These are phyloP conservation scores for Illadopsis cleaveri DNA, from an alignment of 2,113 vertebrate genomes.

Conservation along the genomic window DNA sequence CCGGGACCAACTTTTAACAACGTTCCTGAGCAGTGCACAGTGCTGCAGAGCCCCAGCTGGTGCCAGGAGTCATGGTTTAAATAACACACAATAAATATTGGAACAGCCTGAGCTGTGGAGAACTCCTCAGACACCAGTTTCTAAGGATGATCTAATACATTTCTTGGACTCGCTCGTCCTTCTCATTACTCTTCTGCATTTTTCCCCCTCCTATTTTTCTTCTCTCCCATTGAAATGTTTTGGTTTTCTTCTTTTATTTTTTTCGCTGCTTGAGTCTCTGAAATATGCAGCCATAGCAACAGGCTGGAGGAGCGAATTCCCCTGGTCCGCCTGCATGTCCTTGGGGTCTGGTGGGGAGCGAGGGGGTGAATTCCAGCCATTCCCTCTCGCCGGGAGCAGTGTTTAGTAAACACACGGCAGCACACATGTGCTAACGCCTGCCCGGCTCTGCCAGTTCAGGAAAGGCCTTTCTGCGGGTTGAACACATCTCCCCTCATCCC, in stretches of 20 bases:
- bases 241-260: neutral
- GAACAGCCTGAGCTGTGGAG: neutral
- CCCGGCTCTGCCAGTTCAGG: neutral
- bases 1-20: neutral
- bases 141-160: conserved; percentile 47
- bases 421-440: neutral
- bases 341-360: neutral
- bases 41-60: neutral
- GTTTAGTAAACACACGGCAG: conserved; percentile 23
- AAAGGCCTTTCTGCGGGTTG: neutral
- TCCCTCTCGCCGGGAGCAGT: neutral
- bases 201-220: conserved; percentile 21
- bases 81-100: conserved; percentile 47
- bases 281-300: conserved; percentile 22
- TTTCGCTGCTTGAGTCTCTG: neutral
- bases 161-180: neutral
- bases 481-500: neutral
- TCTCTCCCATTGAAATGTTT: conserved; percentile 31
- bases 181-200: conserved; percentile 40
- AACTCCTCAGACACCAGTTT: conserved; percentile 43
- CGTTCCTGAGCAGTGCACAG: rapidly evolving
- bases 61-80: conserved; percentile 11
- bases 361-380: conserved; percentile 49
- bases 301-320: conserved; percentile 3
- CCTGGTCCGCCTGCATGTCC: neutral